Conservation (phyloP, 2,113 vertebrate species). For the Rhinogobius similis region DNA sequence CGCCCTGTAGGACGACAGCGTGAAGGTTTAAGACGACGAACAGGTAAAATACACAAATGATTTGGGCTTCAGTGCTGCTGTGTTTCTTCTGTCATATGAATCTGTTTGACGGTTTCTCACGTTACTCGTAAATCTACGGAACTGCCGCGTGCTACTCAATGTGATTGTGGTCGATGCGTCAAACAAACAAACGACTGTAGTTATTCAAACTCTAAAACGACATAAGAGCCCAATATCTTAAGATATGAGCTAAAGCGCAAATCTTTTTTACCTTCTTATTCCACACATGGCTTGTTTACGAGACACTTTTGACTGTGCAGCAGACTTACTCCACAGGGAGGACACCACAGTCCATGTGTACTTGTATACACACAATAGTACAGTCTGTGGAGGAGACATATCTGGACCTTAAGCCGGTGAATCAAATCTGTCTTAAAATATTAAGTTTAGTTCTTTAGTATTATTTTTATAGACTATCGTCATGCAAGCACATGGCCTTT, state of each 20-base stretch:
- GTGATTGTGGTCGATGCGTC: slow-evolving; percentile 1
- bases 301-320: neutral
- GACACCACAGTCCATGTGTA: neutral
- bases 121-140: no score
- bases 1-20: slow-evolving; percentile 62
- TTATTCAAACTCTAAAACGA: neutral
- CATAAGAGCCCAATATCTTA: neutral
- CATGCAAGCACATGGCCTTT: no score
- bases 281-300: neutral
- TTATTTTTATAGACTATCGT: no score
- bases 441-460: no score
- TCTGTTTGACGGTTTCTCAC: neutral
- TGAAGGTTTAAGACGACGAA: slow-evolving; percentile 48
- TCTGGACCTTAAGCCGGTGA: neutral
- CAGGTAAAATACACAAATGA: slow-evolving; percentile 26
- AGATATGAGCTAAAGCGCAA: neutral
- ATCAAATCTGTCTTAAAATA: no score
- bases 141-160: neutral
- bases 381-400: neutral
- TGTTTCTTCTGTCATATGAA: neutral
- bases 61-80: neutral
- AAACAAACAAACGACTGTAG: no score
- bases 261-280: neutral
- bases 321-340: slow-evolving; percentile 1
- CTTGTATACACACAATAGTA: no score